These are phyloP conservation scores for Halocaridina rubra DNA, from an alignment of 2,888 invertebrate species.

Conservation along the genomic window DNA sequence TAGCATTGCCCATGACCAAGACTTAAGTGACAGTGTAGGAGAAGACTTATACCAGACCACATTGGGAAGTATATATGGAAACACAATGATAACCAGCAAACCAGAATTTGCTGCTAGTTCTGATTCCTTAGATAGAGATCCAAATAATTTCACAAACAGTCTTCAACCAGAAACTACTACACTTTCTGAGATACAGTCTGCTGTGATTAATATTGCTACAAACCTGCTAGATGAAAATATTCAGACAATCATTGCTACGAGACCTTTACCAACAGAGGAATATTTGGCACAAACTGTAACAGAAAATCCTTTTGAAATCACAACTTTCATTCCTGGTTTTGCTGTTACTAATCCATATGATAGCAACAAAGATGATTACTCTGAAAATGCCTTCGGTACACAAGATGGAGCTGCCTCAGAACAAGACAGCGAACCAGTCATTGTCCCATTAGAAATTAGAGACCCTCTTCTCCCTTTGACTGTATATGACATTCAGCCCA, in stretches of 20 bases:
- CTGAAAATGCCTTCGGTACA: not conserved
- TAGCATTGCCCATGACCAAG: not conserved
- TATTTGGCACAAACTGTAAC: not conserved
- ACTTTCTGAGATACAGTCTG: not conserved
- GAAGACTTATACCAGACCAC: not conserved
- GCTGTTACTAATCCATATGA: no score
- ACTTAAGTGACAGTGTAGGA: not conserved
- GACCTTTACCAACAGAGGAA: not conserved
- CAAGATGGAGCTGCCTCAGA: not conserved
- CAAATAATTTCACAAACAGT: not conserved
- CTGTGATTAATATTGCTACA: conserved; percentile 12
- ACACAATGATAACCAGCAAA: not conserved
- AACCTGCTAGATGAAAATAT: not conserved
- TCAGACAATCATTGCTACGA: not conserved
- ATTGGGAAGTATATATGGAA: conserved; percentile 4
- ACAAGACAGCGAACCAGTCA: not conserved
- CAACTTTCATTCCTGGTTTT: no score
- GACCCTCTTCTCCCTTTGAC: not conserved
- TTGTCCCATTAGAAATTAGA: not conserved
- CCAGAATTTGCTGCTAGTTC: not conserved
- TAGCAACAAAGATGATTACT: not conserved
- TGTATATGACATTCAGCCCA: not conserved
- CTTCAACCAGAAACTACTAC: not conserved
- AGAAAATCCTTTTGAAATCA: not conserved
- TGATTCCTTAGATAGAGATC: not conserved